Percentiles rank a stretch among this genome's conserved stretches.
Conservation (phyloP, 2,888 invertebrate genomes). For the Selenia dentaria region DNA sequence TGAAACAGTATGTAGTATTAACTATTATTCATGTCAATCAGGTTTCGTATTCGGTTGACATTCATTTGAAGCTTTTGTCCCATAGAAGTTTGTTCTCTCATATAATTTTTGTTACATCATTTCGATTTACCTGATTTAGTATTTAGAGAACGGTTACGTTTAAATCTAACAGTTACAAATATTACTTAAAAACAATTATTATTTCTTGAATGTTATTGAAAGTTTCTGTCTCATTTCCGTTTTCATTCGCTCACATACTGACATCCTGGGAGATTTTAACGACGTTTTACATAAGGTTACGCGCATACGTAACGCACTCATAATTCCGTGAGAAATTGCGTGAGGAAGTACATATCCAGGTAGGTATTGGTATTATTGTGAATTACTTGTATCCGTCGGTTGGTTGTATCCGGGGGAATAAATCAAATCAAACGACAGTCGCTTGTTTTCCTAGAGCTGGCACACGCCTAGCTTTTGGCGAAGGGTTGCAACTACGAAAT, state of each 20-base stretch:
- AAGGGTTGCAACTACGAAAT: too few species aligned
- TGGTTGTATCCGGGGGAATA: conserved; percentile 26
- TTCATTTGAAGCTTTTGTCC: too few species aligned
- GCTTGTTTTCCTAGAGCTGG: conserved; percentile 16
- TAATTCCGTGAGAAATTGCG: conserved; percentile 19
- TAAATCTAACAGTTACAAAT: too few species aligned
- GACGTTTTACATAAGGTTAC: conserved; percentile 11
- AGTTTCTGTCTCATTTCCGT: background rate
- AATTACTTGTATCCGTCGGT: conserved; percentile 23
- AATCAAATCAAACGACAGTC: conserved; percentile 25
- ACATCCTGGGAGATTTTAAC: conserved; percentile 13
- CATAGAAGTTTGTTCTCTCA: too few species aligned
- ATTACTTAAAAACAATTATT: too few species aligned
- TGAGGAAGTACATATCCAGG: conserved; percentile 19
- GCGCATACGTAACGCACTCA: conserved; percentile 7
- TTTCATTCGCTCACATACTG: background rate
- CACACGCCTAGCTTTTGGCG: conserved; percentile 6
- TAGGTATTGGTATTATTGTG: conserved; percentile 19
- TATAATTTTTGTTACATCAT: too few species aligned
- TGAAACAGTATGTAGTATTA: too few species aligned
- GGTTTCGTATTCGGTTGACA: too few species aligned
- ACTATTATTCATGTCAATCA: too few species aligned
- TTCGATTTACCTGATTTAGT: too few species aligned
- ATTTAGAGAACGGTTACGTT: too few species aligned
- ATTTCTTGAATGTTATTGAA: too few species aligned